These are phyloP conservation scores for Natrix natrix DNA, from an alignment of 2,797 vertebrate species.

Conservation along the genomic window DNA sequence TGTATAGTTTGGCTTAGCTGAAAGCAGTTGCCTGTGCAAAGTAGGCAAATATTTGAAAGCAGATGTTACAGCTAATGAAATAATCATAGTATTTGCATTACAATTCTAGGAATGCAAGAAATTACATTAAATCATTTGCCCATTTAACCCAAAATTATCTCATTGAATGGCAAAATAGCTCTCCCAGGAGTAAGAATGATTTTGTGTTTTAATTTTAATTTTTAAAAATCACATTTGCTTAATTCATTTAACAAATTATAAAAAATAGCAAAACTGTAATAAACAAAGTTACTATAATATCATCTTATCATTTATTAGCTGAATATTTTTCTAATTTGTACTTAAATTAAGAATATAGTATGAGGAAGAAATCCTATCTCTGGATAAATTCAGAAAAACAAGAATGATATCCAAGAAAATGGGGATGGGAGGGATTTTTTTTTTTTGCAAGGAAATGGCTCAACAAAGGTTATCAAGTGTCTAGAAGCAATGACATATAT, in stretches of 20 bases:
- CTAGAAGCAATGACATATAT: not conserved
- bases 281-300: not conserved
- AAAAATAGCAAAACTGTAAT: not conserved
- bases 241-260: not conserved
- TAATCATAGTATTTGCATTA: slow-evolving; percentile 16
- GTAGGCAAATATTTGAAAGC: slow-evolving; percentile 4
- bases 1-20: not conserved
- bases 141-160: not conserved
- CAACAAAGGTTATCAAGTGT: not conserved
- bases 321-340: not conserved
- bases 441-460: not conserved
- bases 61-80: slow-evolving; percentile 18
- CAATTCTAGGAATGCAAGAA: not conserved
- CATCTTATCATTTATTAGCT: not conserved
- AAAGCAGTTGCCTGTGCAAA: not conserved
- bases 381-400: not conserved
- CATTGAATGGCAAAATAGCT: not conserved
- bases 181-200: not conserved
- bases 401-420: not conserved
- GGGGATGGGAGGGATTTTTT: not conserved
- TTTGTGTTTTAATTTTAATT: not conserved
- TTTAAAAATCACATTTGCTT: not conserved
- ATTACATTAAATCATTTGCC: not conserved
- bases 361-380: not conserved
- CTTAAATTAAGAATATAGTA: not conserved